Evolutionary conservation across 1,140 invertebrate species (phyloP).

Genomic region (Aphis craccivora): DNA sequence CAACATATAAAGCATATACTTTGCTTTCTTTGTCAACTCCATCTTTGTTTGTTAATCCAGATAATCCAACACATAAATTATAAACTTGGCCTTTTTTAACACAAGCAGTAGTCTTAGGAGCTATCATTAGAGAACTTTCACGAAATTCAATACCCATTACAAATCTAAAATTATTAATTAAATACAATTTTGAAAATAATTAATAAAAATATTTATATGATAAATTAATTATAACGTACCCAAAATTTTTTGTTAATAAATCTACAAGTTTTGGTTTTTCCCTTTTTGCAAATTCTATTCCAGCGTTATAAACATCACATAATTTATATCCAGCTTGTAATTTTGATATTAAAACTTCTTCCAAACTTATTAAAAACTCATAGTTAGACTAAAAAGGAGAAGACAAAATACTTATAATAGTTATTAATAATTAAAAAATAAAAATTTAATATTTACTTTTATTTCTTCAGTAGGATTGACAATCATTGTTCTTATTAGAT

Average conservation of each 20-base stretch:
- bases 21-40: constrained; percentile 87
- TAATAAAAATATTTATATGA: constrained; percentile 9
- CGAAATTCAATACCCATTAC: constrained; percentile 98
- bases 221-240: constrained; percentile 65
- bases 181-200: not conserved
- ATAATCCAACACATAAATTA: constrained; percentile 93
- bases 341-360: constrained; percentile 89
- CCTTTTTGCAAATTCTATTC: constrained; percentile 83
- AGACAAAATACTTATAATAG: not conserved
- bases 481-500: constrained; percentile 95
- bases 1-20: constrained; percentile 93
- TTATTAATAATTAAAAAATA: too few relatives aligned
- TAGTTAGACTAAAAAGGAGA: constrained; percentile 80
- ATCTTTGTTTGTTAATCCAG: constrained; percentile 84
- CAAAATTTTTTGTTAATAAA: constrained; percentile 93
- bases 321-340: constrained; percentile 85
- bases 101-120: constrained; percentile 83
- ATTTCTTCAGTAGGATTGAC: constrained; percentile 88
- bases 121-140: constrained; percentile 91
- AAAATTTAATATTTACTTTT: constrained; percentile 68
- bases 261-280: constrained; percentile 87
- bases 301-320: constrained; percentile 88
- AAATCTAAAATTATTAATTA: constrained; percentile 69
- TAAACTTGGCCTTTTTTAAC: constrained; percentile 96
- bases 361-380: constrained; percentile 88